phyloP scores from a whole-genome alignment of 2,888 invertebrate species.

The Pemphredon lugubris region DNA sequence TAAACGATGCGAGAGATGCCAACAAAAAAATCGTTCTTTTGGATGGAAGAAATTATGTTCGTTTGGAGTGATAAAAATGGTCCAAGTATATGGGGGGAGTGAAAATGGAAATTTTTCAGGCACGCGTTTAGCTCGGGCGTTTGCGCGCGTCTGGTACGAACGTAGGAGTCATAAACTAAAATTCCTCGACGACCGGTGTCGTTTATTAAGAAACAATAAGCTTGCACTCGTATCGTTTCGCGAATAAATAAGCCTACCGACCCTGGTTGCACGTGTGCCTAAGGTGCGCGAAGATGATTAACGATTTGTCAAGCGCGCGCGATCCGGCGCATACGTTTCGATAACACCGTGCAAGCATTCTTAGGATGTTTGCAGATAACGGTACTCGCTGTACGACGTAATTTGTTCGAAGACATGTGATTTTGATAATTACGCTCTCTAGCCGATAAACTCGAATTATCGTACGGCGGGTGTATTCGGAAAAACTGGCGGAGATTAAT shows the following conservation, averaged over 20 bases:
- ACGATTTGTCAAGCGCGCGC: slow-evolving; percentile 33
- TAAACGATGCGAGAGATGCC: too few relatives aligned
- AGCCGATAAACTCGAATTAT: background rate
- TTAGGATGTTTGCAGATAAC: slow-evolving; percentile 29
- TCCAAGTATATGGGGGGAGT: background rate
- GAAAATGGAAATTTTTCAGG: background rate
- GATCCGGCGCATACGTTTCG: slow-evolving; percentile 10
- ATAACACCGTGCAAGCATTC: slow-evolving; percentile 34
- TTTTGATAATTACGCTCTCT: background rate
- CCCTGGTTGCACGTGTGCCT: slow-evolving; percentile 30
- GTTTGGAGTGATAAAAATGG: too few relatives aligned
- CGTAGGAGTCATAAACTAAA: slow-evolving; percentile 1
- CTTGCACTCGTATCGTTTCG: slow-evolving; percentile 17
- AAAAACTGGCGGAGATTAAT: too few relatives aligned
- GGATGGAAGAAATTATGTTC: too few relatives aligned
- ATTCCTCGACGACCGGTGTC: slow-evolving; percentile 50
- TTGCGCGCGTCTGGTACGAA: slow-evolving; percentile 1
- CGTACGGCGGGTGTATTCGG: background rate
- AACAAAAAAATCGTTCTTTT: too few relatives aligned
- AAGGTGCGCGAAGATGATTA: slow-evolving; percentile 40
- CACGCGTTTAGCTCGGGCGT: slow-evolving; percentile 13
- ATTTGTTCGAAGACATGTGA: background rate
- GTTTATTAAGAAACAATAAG: slow-evolving; percentile 53
- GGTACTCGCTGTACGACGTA: background rate
- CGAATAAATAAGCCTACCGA: background rate